Base-by-base conservation (phyloP, 2,888 invertebrate species). In the Yponomeuta evonymella region DNA sequence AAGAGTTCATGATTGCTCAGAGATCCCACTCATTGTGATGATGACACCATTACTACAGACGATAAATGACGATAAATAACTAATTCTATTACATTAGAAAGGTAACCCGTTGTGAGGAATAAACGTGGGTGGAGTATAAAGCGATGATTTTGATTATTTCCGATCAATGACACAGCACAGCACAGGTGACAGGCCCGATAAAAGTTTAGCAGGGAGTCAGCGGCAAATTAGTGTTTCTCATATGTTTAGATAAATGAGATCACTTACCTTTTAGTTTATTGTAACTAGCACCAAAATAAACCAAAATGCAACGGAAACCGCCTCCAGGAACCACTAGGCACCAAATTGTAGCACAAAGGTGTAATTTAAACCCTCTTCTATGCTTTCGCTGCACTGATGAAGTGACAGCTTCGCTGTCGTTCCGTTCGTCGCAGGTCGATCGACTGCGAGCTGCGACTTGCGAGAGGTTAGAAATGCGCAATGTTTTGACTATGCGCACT, bases 401-500 rank as follows among this genome's bases (percentile, higher is more conserved):
- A 82, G 81, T 85, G 86, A 86, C 86, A 86, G 83, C 78, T 81
- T 74, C 75, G 51, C 15, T 58, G 12, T 58, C 51, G 78, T 78
- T 62, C 71, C 65, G 74, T 74, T 70, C 23, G 33, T 70, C 23
- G 33, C 69, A 67, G 88, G 86, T 90, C 90, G 90, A 86, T 86
- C 84, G 85, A 83, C 83, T 89, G 86, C 72, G 43, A 43, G 43
- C 43, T 43, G 43, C 43, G 43, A 43, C 43, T 8, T 8, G 43
- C 43, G 82, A 82, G 83, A 87, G 87, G 88, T 88, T 88, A 87
- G 76, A 80, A 81, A 90, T 91, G 91, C 91, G 91, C 91, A 91
- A 91, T 88, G 89, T 87, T 89, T 88, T 90, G 91, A 91, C 86
- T 91, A 90, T 92, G 91, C 91, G 91, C 91, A 90, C 84, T 91